Evolutionary conservation across 2,888 invertebrate species (phyloP), one percentile per base, ranked within the genome.

Genomic region (Heliconius sara): DNA sequence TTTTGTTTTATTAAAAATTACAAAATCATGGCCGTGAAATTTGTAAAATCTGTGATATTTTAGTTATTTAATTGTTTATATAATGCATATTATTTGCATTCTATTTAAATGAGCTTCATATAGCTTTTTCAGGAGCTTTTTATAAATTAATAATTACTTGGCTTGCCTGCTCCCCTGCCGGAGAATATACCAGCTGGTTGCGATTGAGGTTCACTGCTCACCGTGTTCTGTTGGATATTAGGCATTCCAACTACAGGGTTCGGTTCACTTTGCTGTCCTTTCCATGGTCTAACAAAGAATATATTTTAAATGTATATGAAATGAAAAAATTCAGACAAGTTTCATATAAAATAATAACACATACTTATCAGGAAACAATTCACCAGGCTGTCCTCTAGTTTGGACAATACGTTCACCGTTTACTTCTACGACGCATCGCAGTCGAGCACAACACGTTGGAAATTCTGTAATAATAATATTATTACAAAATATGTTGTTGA

Each of bases 281-380:
- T 95, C 95, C 95, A 95, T 19, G 95, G 94, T 80, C 95, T 94
- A 60, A 79, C 57, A 70, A 70, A 60, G 39, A 27, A 27, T 30
- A 25, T 22, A 22, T 47, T 4, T 66, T 16, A 30, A 19, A 6
- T 39, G 57, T 43, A 25, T 10, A 52, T 25, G n/a, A 27, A 10
- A 47, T 16, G 22, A 19, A n/a, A n/a, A 13, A n/a, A 52, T n/a
- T 16, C 10, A 3, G 3, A 39, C 25, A 39, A 25, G 10, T 25
- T n/a, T 22, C 2, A 16, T 9, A n/a, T 34, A 7, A 47, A 73
- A 74, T 16, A 30, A 25, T 4, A 16, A 63, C 34, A 70, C 91
- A 90, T 85, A 95, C 95, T 95, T 95, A 83, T 95, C 95, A 52
- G 95, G 95, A 88, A 95, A 95, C 0, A 95, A 86, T 89, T 95